A percentile compares a stretch with the other conserved stretches of the same genome.
These are phyloP conservation scores for Heliconius charithonia DNA, from an alignment of 2,888 invertebrate genomes.

Conservation along the genomic window DNA sequence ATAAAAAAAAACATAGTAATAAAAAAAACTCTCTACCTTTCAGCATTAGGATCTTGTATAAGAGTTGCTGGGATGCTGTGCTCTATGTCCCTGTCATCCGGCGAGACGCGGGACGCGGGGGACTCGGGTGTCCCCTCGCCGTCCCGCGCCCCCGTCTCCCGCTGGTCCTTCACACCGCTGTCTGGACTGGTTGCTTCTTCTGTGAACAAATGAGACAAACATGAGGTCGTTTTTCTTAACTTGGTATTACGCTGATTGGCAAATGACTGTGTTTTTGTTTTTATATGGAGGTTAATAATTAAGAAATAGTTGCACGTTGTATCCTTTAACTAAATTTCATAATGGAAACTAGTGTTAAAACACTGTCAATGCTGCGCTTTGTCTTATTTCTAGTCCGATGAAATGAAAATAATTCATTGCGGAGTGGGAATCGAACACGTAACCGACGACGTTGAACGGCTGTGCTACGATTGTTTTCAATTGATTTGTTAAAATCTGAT, in stretches of 20 bases:
- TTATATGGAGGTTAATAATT: too few species aligned
- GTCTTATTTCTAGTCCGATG: neutral
- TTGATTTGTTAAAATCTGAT: neutral
- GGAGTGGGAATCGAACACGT: neutral
- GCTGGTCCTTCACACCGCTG: conserved; percentile 84
- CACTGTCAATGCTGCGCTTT: neutral
- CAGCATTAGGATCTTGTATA: conserved; percentile 81
- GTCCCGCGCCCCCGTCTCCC: conserved; percentile 74
- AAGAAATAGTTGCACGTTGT: too few species aligned
- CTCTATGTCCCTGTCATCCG: conserved; percentile 81
- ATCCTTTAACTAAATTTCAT: too few species aligned
- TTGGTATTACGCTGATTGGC: too few species aligned
- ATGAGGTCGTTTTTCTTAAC: neutral
- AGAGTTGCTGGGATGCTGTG: conserved; percentile 83
- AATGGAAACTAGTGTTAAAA: too few species aligned
- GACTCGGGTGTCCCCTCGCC: conserved; percentile 58
- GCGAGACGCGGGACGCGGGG: conserved; percentile 64
- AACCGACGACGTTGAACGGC: too few species aligned
- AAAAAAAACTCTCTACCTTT: conserved; percentile 61
- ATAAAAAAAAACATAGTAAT: neutral
- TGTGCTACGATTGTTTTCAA: neutral
- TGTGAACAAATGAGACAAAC: conserved; percentile 64
- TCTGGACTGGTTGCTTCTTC: conserved; percentile 85
- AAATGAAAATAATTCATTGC: neutral
- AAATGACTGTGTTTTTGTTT: too few species aligned